phyloP scores from a whole-genome alignment of 2,888 invertebrate species.

The Gisinianus flammeolus region DNA sequence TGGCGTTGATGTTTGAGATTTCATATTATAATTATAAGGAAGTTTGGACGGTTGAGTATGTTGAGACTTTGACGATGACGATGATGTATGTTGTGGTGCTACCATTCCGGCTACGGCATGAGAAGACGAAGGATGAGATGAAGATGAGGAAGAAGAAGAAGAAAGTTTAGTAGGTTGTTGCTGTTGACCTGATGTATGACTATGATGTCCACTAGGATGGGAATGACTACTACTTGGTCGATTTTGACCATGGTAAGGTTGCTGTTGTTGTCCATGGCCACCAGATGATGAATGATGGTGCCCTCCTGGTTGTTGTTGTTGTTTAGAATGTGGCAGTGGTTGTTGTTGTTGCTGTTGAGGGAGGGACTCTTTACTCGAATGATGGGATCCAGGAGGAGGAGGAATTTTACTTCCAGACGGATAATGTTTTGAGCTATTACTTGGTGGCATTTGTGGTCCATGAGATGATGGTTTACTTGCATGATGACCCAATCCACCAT shows the following conservation, averaged over 20 bases:
- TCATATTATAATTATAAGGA: conserved; percentile 35
- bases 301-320: conserved; percentile 1
- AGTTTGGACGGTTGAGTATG: conserved; percentile 36
- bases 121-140: conserved; percentile 13
- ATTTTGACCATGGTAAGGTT: conserved; percentile 30
- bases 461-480: conserved; percentile 4
- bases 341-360: background rate
- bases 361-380: conserved; percentile 29
- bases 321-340: conserved; percentile 17
- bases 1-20: conserved; percentile 33
- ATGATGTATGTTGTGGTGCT: background rate
- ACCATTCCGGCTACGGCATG: conserved; percentile 21
- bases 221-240: conserved; percentile 36
- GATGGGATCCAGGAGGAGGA: conserved; percentile 24
- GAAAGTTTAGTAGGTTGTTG: background rate
- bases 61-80: conserved; percentile 16
- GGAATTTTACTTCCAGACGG: conserved; percentile 23
- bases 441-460: conserved; percentile 14
- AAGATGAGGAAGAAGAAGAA: background rate
- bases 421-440: conserved; percentile 20
- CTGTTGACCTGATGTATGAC: background rate
- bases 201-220: conserved; percentile 19
- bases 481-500: conserved; percentile 31
- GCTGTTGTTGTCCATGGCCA: conserved; percentile 12
- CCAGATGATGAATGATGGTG: conserved; percentile 32